A percentile compares a stretch with the other conserved stretches of the same genome.
Conservation (phyloP, 2,113 vertebrate species). For the Blennius ocellaris region DNA sequence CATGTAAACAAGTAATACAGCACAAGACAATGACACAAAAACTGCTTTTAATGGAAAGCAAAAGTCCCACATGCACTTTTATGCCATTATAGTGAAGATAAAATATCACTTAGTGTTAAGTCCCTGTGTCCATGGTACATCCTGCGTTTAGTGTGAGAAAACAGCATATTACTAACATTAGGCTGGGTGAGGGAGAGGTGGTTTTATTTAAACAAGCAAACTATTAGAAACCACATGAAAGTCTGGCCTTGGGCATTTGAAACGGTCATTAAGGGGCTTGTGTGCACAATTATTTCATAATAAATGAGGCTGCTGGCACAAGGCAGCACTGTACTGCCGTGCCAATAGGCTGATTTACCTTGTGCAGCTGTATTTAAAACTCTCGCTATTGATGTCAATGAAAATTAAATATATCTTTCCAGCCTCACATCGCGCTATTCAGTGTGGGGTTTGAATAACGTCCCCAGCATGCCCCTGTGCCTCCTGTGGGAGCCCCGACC, state of each 20-base stretch:
- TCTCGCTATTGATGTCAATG: background rate
- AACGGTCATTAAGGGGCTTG: background rate
- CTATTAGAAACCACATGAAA: background rate
- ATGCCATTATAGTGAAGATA: too few species aligned
- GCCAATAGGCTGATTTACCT: background rate
- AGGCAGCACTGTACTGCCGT: background rate
- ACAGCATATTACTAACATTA: too few species aligned
- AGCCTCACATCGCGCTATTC: constrained; percentile 1
- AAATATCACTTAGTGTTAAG: too few species aligned
- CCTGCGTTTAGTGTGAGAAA: too few species aligned
- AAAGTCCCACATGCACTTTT: too few species aligned
- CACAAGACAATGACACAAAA: too few species aligned
- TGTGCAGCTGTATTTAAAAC: constrained; percentile 1
- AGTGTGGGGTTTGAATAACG: constrained; percentile 20
- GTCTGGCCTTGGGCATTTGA: background rate
- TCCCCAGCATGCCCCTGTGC: constrained; percentile 14
- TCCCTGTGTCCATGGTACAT: too few species aligned
- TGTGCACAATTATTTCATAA: background rate
- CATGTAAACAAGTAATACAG: too few species aligned
- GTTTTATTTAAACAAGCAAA: too few species aligned
- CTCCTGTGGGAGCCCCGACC: constrained; percentile 32
- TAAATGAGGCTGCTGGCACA: background rate
- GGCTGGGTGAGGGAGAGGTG: too few species aligned
- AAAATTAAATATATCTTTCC: background rate
- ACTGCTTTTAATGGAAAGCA: too few species aligned